These are phyloP conservation scores for Netelia virgata DNA, from an alignment of 2,888 invertebrate genomes.

Conservation along the genomic window DNA sequence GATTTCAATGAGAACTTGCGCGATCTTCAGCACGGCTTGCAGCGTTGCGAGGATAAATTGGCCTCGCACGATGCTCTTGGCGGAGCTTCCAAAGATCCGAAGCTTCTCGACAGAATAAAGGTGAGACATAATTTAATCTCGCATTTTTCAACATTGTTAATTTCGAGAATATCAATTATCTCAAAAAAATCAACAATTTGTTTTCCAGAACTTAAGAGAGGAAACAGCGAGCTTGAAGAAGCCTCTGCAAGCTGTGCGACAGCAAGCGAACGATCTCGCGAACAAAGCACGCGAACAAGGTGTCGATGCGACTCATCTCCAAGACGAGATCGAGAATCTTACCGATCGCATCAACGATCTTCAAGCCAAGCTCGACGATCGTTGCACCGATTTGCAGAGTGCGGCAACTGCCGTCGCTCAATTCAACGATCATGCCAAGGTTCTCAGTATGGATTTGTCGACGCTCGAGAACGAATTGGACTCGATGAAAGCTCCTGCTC, in stretches of 20 bases:
- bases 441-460: conserved; percentile 90
- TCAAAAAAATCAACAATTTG: not conserved
- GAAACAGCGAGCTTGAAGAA: conserved; percentile 92
- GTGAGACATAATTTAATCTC: conserved; percentile 78
- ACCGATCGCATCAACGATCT: conserved; percentile 92
- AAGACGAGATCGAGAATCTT: conserved; percentile 92
- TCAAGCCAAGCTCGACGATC: conserved; percentile 91
- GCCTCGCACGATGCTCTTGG: conserved; percentile 91
- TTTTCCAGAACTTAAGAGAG: conserved; percentile 88
- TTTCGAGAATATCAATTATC: not conserved
- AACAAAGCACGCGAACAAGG: conserved; percentile 91
- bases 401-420: conserved; percentile 94
- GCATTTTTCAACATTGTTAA: not conserved
- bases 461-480: conserved; percentile 94
- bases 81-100: conserved; percentile 92
- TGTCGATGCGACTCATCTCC: conserved; percentile 91
- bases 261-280: conserved; percentile 91
- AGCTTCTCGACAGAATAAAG: conserved; percentile 94
- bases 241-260: conserved; percentile 89
- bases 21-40: conserved; percentile 93
- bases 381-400: conserved; percentile 92
- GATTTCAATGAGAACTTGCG: conserved; percentile 94
- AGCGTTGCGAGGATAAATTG: conserved; percentile 95
- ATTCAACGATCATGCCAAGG: conserved; percentile 95
- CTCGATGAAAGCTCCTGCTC: conserved; percentile 93